Evolutionary conservation across 2,113 vertebrate species (phyloP).

Genomic region (Rhagologus leucostigma): DNA sequence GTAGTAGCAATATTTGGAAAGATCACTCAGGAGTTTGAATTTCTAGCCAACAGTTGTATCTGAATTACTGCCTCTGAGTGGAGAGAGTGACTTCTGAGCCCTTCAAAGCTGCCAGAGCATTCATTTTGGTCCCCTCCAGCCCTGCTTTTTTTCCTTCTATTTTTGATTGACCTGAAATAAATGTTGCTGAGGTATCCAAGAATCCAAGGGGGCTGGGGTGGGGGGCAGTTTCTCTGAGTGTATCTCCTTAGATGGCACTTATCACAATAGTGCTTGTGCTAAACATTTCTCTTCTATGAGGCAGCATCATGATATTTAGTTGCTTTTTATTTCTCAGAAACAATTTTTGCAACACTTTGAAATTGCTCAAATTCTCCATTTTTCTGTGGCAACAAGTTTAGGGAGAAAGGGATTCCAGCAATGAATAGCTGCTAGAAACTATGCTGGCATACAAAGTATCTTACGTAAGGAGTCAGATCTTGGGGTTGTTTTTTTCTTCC

Average conservation of each 20-base stretch:
- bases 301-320: neutral
- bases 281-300: neutral
- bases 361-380: neutral
- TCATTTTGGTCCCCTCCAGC: neutral
- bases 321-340: neutral
- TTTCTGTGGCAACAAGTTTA: neutral
- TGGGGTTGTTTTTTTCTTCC: neutral
- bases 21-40: neutral
- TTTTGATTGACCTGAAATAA: constrained; percentile 13
- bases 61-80: neutral
- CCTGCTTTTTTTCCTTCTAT: neutral
- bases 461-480: neutral
- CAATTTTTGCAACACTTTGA: neutral
- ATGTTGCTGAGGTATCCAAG: neutral
- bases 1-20: neutral
- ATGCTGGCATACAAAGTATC: neutral
- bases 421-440: neutral
- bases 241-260: constrained; percentile 22
- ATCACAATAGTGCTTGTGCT: neutral
- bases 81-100: neutral
- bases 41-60: neutral
- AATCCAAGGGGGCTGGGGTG: neutral
- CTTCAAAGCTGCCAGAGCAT: neutral
- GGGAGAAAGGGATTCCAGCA: neutral
- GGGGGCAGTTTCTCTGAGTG: neutral